Evolutionary conservation across 2,797 vertebrate species (phyloP).

Genomic region (Tiaroga cobitis): DNA sequence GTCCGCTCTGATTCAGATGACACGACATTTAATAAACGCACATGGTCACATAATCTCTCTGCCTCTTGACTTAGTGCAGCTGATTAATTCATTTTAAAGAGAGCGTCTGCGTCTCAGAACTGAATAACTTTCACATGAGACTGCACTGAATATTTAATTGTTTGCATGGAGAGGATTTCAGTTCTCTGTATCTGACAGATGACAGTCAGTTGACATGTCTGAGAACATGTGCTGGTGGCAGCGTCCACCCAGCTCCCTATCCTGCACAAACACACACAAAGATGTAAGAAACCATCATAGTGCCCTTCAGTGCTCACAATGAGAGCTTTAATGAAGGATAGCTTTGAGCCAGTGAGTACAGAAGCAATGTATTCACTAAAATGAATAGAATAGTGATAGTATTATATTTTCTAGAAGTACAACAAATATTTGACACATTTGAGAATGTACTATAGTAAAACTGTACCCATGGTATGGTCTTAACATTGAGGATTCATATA

Average conservation of each 20-base stretch:
- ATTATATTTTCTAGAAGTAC: neutral
- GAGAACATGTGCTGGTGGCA: slow-evolving; percentile 39
- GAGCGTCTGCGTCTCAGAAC: neutral
- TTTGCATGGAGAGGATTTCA: neutral
- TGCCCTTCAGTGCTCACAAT: neutral
- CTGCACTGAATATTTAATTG: neutral
- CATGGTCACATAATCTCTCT: slow-evolving; percentile 24
- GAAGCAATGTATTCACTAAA: neutral
- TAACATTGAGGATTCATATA: neutral
- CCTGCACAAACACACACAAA: slow-evolving; percentile 27
- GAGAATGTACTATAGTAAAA: neutral
- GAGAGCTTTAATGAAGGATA: slow-evolving; percentile 6
- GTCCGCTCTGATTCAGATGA: slow-evolving; percentile 36
- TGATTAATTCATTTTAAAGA: slow-evolving; percentile 29
- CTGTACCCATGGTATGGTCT: neutral
- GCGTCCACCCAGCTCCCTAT: neutral
- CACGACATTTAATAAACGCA: slow-evolving; percentile 29
- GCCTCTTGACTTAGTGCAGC: neutral
- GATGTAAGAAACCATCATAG: neutral
- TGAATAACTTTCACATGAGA: neutral
- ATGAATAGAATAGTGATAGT: neutral
- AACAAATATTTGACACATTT: neutral
- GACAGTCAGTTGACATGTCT: slow-evolving; percentile 23
- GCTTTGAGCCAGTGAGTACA: slow-evolving; percentile 32
- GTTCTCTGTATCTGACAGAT: slow-evolving; percentile 33